Evolutionary conservation across 2,797 vertebrate genomes (phyloP).

Genomic region (Diplodus sargus): DNA sequence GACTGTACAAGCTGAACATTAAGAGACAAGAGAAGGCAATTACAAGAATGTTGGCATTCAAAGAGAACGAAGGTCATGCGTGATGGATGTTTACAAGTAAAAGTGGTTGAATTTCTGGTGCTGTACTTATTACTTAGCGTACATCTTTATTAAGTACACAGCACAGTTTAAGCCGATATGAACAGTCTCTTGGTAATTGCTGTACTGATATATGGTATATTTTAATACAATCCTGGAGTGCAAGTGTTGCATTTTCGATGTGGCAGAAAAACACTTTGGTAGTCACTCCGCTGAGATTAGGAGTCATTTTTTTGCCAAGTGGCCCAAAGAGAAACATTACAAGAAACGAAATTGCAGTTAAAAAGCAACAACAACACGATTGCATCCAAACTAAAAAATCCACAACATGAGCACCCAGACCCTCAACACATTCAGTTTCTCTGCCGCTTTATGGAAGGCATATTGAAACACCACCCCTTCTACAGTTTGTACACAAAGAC

Average conservation of each 20-base stretch:
- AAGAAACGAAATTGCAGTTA: slow-evolving; percentile 19
- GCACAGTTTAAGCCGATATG: slow-evolving; percentile 16
- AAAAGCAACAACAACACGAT: slow-evolving; percentile 5
- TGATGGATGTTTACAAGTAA: slow-evolving; percentile 32
- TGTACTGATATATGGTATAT: background rate
- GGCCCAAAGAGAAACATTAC: slow-evolving; percentile 39
- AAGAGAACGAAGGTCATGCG: slow-evolving; percentile 45
- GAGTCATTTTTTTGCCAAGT: slow-evolving; percentile 41
- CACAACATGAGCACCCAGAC: slow-evolving; percentile 8
- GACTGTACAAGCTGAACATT: slow-evolving; percentile 40
- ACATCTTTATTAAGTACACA: slow-evolving; percentile 9
- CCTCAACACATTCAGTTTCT: slow-evolving; percentile 11
- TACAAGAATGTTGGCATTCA: slow-evolving; percentile 52
- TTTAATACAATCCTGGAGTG: background rate
- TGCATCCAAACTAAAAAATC: slow-evolving; percentile 32
- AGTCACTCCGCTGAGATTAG: slow-evolving; percentile 27
- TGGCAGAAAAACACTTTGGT: slow-evolving; percentile 23
- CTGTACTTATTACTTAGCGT: slow-evolving; percentile 3
- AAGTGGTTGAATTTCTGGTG: slow-evolving; percentile 22
- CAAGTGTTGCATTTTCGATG: slow-evolving; percentile 1
- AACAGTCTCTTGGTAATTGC: background rate
- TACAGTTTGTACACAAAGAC: slow-evolving; percentile 44
- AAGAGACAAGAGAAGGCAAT: slow-evolving; percentile 35
- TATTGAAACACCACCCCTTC: slow-evolving; percentile 35
- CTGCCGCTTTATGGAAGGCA: slow-evolving; percentile 21